Percentiles rank a stretch among this genome's conserved stretches.
Conservation (phyloP, 2,797 vertebrate species). For the Acestrorhynchus altus region DNA sequence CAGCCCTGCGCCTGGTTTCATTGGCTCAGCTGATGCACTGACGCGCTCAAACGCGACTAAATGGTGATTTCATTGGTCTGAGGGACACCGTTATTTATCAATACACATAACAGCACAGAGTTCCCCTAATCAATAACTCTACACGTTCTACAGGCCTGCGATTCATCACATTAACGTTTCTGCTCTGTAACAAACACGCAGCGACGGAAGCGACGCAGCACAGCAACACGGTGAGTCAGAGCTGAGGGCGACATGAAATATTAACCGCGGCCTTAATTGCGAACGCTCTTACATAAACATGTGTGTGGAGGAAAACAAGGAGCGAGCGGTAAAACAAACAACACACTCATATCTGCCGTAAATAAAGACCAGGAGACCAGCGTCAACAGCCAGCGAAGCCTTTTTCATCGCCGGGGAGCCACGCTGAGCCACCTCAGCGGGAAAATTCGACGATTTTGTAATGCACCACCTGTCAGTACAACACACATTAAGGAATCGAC, state of each 20-base stretch:
- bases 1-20: too few species aligned
- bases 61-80: neutral
- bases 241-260: slow-evolving; percentile 1
- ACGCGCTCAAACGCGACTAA: neutral
- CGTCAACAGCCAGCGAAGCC: neutral
- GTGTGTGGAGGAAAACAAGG: neutral
- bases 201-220: neutral
- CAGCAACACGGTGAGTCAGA: slow-evolving; percentile 5
- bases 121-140: slow-evolving; percentile 45
- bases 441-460: neutral
- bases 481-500: too few species aligned
- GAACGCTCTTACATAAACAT: slow-evolving; percentile 1
- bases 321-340: neutral
- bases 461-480: neutral
- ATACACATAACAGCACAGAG: neutral
- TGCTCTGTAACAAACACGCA: neutral
- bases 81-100: slow-evolving; percentile 27
- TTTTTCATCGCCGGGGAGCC: neutral
- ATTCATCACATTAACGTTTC: slow-evolving; percentile 26
- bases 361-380: neutral
- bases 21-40: neutral
- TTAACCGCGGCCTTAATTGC: slow-evolving; percentile 31
- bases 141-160: slow-evolving; percentile 47
- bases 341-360: neutral
- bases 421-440: neutral